Percentiles rank a stretch among this genome's conserved stretches.
phyloP scores from a whole-genome alignment of 2,113 vertebrate genomes.

The Phaethon lepturus region DNA sequence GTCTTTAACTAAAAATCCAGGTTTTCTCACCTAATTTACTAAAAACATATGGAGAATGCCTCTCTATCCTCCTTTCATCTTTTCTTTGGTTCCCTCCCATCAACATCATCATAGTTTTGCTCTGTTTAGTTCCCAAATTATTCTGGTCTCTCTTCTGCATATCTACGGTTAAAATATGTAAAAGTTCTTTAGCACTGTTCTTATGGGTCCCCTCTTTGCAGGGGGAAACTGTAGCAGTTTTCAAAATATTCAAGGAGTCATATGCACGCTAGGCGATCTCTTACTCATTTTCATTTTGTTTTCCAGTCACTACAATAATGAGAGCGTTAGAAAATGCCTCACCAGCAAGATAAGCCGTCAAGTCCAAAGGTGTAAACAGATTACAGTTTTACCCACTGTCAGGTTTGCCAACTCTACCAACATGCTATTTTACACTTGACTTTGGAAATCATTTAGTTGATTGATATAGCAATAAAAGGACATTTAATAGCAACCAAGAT shows the following conservation, averaged over 20 bases:
- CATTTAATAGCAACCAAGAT: conserved; percentile 70
- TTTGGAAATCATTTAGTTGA: conserved; percentile 74
- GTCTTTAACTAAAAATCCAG: background rate
- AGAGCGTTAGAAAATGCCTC: conserved; percentile 31
- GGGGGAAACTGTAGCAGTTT: background rate
- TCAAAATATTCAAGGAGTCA: conserved; percentile 12
- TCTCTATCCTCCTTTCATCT: background rate
- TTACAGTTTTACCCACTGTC: conserved; percentile 53
- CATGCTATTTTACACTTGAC: conserved; percentile 56
- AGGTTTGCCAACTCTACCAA: conserved; percentile 34
- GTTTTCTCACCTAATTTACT: background rate
- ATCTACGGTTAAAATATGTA: background rate
- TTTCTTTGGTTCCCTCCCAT: background rate
- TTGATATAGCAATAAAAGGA: conserved; percentile 75
- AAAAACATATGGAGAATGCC: background rate
- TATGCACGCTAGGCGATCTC: background rate
- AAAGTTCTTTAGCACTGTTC: background rate
- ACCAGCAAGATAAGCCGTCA: conserved; percentile 40
- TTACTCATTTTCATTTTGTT: conserved; percentile 37
- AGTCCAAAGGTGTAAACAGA: conserved; percentile 57
- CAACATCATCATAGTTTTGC: background rate
- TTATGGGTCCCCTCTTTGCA: conserved; percentile 9
- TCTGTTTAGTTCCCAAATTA: background rate
- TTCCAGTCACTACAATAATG: conserved; percentile 41
- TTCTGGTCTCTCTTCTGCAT: background rate